phyloP scores from a whole-genome alignment of 2,888 invertebrate genomes.

The Calephelis perditalis region DNA sequence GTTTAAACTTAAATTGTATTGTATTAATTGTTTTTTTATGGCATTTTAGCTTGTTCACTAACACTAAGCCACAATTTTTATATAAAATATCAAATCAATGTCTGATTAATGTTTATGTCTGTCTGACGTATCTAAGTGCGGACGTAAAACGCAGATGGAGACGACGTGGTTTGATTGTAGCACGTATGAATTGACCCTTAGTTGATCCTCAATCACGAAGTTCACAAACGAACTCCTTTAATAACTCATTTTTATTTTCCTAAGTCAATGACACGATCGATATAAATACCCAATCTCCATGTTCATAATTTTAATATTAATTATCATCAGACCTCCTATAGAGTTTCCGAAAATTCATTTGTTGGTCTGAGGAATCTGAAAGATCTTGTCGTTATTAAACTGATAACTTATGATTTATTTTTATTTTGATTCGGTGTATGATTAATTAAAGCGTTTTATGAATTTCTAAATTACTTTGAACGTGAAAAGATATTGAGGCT shows the following conservation, averaged over 20 bases:
- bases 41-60: too few relatives aligned
- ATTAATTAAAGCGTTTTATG: not conserved
- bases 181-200: constrained; percentile 2
- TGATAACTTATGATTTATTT: constrained; percentile 4
- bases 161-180: not conserved
- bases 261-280: constrained; percentile 34
- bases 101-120: too few relatives aligned
- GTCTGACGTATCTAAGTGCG: too few relatives aligned
- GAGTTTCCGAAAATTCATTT: constrained; percentile 6
- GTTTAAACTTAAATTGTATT: too few relatives aligned
- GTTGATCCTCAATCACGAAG: constrained; percentile 32
- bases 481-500: too few relatives aligned
- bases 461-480: too few relatives aligned
- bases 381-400: not conserved
- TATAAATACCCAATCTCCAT: constrained; percentile 12
- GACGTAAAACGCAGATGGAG: too few relatives aligned
- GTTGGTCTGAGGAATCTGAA: not conserved
- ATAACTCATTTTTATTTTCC: constrained; percentile 41
- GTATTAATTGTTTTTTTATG: too few relatives aligned
- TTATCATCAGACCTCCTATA: constrained; percentile 25
- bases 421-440: not conserved
- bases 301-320: constrained; percentile 24
- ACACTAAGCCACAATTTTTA: too few relatives aligned
- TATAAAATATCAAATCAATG: too few relatives aligned
- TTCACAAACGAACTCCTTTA: constrained; percentile 54